Evolutionary conservation across 2,113 vertebrate species (phyloP).

Genomic region (Turdus rufiventris): DNA sequence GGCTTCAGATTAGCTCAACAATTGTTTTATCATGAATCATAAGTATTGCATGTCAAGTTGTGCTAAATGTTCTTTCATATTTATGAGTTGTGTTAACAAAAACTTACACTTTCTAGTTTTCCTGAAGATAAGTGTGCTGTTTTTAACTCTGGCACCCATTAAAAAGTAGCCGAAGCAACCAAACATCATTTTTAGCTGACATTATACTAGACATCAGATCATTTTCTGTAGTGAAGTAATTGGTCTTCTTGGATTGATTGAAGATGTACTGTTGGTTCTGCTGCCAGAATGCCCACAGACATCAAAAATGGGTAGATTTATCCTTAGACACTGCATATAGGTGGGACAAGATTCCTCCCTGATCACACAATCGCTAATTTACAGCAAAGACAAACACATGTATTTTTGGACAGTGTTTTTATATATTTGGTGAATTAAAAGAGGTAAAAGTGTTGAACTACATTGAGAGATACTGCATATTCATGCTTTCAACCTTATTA

Average conservation of each 20-base stretch:
- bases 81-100: neutral
- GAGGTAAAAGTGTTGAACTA: neutral
- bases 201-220: accelerated
- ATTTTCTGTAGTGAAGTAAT: neutral
- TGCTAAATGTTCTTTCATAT: neutral
- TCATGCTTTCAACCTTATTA: neutral
- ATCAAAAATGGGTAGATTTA: neutral
- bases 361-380: neutral
- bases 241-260: neutral
- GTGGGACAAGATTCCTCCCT: neutral
- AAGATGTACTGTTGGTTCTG: neutral
- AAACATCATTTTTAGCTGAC: neutral
- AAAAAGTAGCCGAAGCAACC: neutral
- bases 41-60: neutral
- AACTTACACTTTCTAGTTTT: neutral
- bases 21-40: neutral
- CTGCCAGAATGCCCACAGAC: neutral
- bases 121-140: neutral
- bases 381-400: neutral
- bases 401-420: neutral
- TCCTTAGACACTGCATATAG: accelerated
- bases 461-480: neutral
- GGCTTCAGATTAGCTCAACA: neutral
- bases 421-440: neutral
- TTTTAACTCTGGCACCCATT: neutral